Percentiles rank a stretch among this genome's conserved stretches.
Evolutionary conservation across 2,888 invertebrate genomes (phyloP).

Genomic region (Uloborus plumipes): DNA sequence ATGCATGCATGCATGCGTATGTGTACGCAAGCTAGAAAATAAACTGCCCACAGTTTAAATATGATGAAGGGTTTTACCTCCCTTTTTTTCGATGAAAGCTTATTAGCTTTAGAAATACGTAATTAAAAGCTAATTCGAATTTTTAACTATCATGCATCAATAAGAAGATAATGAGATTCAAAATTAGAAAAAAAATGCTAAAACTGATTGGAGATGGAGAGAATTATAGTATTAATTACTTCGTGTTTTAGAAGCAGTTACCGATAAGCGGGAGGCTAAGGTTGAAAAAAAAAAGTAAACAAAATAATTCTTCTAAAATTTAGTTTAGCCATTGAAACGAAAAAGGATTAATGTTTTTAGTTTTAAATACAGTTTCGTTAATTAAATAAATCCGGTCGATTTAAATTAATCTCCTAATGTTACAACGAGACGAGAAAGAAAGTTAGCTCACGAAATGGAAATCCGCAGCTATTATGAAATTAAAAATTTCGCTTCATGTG

Average conservation of each 20-base stretch:
- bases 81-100: background rate
- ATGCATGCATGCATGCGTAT: too few relatives aligned
- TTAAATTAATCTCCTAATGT: constrained; percentile 51
- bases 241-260: constrained; percentile 10
- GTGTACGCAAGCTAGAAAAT: too few relatives aligned
- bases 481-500: constrained; percentile 33
- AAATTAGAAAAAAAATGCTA: constrained; percentile 2
- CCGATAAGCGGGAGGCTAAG: background rate
- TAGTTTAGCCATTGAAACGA: background rate
- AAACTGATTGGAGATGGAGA: background rate
- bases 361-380: constrained; percentile 31
- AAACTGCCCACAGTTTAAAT: too few relatives aligned
- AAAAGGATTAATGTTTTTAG: constrained; percentile 51
- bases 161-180: constrained; percentile 33
- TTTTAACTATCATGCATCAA: constrained; percentile 27
- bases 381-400: constrained; percentile 61
- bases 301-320: constrained; percentile 29
- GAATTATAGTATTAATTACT: constrained; percentile 26
- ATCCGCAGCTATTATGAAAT: constrained; percentile 47
- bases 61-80: too few relatives aligned
- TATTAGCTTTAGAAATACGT: constrained; percentile 21
- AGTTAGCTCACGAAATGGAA: constrained; percentile 6
- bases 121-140: constrained; percentile 35
- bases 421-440: constrained; percentile 4
- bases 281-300: constrained; percentile 22